Conservation (phyloP, 1,140 invertebrate genomes). For the Drosophila lini region DNA sequence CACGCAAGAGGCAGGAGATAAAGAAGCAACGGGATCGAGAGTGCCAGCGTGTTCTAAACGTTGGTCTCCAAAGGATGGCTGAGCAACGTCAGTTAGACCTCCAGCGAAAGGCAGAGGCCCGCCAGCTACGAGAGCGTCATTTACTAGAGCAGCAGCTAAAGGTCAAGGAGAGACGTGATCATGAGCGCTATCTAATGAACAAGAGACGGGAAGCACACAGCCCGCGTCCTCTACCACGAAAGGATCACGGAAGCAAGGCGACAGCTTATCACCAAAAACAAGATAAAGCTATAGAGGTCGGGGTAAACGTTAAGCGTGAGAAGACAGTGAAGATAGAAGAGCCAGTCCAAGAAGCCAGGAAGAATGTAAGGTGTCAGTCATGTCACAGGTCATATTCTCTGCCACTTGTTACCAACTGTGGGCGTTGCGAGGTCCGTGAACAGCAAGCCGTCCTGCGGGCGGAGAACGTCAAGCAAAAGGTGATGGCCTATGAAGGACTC, state of each 20-base stretch:
- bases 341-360: background rate
- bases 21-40: background rate
- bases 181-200: slow-evolving; percentile 6
- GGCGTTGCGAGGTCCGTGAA: too few species aligned
- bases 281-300: background rate
- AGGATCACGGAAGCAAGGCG: background rate
- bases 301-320: background rate
- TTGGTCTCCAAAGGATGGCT: background rate
- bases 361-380: background rate
- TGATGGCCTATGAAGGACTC: background rate
- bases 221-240: background rate
- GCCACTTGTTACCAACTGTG: background rate
- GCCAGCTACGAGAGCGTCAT: background rate
- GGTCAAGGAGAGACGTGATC: slow-evolving; percentile 23
- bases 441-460: background rate
- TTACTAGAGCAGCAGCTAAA: slow-evolving; percentile 8
- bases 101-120: background rate
- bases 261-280: background rate
- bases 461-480: background rate
- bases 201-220: slow-evolving; percentile 3
- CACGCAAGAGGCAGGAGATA: background rate
- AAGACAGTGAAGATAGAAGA: background rate
- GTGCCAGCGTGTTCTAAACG: background rate
- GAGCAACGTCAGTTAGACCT: background rate
- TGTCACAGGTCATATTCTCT: background rate